phyloP scores from a whole-genome alignment of 2,888 invertebrate genomes.

The Stomorhina lunata region DNA sequence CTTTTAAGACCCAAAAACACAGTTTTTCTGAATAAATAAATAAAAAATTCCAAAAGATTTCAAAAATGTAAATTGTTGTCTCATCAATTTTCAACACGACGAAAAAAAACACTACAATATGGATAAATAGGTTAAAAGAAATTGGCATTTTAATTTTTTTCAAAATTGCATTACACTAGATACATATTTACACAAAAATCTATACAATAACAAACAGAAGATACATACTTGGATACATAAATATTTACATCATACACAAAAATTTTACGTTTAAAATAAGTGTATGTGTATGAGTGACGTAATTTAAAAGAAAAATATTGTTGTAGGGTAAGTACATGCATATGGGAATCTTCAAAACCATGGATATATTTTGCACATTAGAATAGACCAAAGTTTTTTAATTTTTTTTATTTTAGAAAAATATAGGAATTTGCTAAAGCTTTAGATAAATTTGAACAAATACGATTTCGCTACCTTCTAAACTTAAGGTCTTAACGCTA shows the following conservation, averaged over 20 bases:
- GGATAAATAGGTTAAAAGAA: constrained; percentile 42
- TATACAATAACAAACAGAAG: background rate
- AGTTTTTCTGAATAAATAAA: background rate
- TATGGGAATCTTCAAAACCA: background rate
- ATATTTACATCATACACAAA: background rate
- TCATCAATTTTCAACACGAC: constrained; percentile 12
- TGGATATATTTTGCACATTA: background rate
- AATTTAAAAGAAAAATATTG: constrained; percentile 69
- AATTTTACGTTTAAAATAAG: background rate
- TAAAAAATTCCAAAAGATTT: background rate
- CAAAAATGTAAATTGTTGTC: background rate
- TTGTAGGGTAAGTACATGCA: no score
- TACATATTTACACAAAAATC: background rate
- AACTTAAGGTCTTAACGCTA: no score
- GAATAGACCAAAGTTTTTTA: no score
- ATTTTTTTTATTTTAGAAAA: no score
- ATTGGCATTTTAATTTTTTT: constrained; percentile 40
- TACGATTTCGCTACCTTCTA: no score
- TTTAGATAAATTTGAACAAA: no score
- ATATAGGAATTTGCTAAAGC: no score
- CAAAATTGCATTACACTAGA: background rate
- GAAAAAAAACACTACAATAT: background rate
- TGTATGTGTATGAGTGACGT: constrained; percentile 70
- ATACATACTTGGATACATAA: background rate
- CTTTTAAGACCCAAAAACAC: background rate